Evolutionary conservation across 2,888 invertebrate species (phyloP), one percentile per base, ranked within the genome.

Genomic region (Merodon equestris): DNA sequence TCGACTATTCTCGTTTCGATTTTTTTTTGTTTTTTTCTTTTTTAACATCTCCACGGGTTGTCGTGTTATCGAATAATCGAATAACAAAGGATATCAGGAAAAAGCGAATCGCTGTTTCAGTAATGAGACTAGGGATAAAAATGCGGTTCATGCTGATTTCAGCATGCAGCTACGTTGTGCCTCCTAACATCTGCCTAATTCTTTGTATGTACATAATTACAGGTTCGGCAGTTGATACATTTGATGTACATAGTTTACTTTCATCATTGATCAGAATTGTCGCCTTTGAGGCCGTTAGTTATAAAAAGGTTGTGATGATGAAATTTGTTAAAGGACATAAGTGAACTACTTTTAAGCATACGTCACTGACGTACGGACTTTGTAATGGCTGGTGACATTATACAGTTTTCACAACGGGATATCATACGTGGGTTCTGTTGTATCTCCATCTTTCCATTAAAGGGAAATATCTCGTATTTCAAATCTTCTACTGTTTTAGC

Each of bases 131-230:
- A 48, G 10, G 48, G 42, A 38, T 9, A 27, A 42, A n/a, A 42
- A 27, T 36, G 38, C 58, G 50, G 60, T 45, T n/a, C 74, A 64
- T 60, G 74, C 64, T 74, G 70, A 60, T 79, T 57, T 44, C 79
- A 79, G 79, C 79, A 60, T 79, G 79, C 54, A 64, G 53, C 67
- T 54, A 10, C 54, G 56, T 56, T 51, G 54, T 45, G 50, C 74
- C 74, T 68, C 79, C 79, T 68, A 73, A 74, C 83, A 83, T 83
- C 82, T 83, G 83, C 82, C 82, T 82, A 83, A 82, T 81, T 83
- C 79, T 73, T 82, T 4, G 60, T 61, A 68, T 70, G 53, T 82
- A n/a, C n/a, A n/a, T n/a, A 83, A 82, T 83, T 79, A 79, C 70
- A 77, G 68, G 82, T 66, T 66, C 70, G 45, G 9, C 42, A 38